Conservation (phyloP, 2,888 invertebrate species). For the Drosophila diplacantha region DNA sequence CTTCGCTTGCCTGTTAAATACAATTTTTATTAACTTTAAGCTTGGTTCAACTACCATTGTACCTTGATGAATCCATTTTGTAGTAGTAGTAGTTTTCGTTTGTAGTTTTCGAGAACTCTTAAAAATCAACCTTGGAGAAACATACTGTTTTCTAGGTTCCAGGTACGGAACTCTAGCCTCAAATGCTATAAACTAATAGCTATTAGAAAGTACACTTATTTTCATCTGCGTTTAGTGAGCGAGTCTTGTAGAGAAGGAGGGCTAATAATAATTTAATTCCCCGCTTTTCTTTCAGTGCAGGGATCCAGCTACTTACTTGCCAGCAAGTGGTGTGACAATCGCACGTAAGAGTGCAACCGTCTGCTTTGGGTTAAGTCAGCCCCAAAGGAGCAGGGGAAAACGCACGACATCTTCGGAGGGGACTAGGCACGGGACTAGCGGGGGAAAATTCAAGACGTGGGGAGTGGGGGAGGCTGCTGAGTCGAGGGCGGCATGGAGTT, state of each 20-base stretch:
- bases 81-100: too few species aligned
- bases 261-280: too few species aligned
- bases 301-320: slow-evolving; percentile 29
- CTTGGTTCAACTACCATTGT: too few species aligned
- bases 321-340: slow-evolving; percentile 67
- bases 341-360: slow-evolving; percentile 66
- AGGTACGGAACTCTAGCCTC: not conserved
- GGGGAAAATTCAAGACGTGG: not conserved
- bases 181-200: not conserved
- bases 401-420: slow-evolving; percentile 25
- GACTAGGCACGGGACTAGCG: not conserved
- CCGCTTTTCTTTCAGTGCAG: not conserved
- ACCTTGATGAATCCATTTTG: too few species aligned
- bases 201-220: too few species aligned
- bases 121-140: not conserved
- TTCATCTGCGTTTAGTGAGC: rapidly evolving
- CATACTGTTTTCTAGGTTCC: not conserved
- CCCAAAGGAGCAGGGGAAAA: slow-evolving; percentile 25
- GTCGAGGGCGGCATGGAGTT: slow-evolving; percentile 34
- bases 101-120: not conserved
- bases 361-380: slow-evolving; percentile 33
- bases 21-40: too few species aligned
- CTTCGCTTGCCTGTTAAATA: too few species aligned
- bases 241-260: not conserved
- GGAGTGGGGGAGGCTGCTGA: not conserved